phyloP scores from a whole-genome alignment of 2,113 vertebrate species.

The Origma solitaria region DNA sequence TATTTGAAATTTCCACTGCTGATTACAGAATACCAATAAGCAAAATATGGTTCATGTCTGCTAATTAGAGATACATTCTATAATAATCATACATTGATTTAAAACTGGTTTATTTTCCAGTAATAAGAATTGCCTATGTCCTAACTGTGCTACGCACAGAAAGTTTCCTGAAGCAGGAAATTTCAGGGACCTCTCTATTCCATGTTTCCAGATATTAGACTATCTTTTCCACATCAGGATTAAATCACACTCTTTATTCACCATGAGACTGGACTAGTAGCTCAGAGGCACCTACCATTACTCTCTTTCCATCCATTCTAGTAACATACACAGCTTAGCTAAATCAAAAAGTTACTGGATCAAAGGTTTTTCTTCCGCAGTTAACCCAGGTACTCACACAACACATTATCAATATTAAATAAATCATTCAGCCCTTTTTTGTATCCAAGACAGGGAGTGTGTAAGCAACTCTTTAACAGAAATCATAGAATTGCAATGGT shows the following conservation, averaged over 20 bases:
- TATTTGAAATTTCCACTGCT: not conserved
- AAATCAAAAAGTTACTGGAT: not conserved
- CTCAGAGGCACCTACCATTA: not conserved
- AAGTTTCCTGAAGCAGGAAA: not conserved
- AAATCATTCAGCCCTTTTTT: not conserved
- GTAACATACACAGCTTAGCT: not conserved
- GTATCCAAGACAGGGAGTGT: not conserved
- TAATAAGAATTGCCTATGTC: not conserved
- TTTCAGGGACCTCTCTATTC: not conserved
- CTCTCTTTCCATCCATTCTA: not conserved
- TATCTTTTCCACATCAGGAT: not conserved
- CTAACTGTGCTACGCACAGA: not conserved
- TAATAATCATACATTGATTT: not conserved
- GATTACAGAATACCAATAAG: not conserved
- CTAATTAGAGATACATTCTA: not conserved
- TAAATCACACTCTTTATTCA: not conserved
- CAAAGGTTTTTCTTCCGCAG: not conserved
- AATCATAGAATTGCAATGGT: not conserved
- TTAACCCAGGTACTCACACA: not conserved
- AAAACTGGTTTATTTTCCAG: not conserved
- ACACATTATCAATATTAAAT: not conserved
- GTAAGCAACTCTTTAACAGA: not conserved
- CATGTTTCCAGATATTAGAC: not conserved
- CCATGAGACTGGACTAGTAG: not conserved
- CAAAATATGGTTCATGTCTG: not conserved